Evolutionary conservation across 2,797 vertebrate species (phyloP).

Genomic region (Champsocephalus esox): DNA sequence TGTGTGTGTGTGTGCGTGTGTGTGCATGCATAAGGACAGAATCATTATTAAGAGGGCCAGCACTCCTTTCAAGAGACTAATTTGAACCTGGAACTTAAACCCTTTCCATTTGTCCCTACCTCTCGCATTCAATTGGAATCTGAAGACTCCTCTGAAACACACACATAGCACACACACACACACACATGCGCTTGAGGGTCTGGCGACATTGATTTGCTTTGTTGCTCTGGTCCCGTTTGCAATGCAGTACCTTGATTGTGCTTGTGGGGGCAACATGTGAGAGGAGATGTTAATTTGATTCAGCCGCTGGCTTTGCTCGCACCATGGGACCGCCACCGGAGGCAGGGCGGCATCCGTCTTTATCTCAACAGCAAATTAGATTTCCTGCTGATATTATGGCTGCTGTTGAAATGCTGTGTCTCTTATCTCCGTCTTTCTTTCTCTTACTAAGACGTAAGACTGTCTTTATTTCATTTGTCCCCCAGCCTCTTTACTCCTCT

Average conservation of each 20-base stretch:
- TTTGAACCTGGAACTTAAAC: slow-evolving; percentile 29
- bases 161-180: slow-evolving; percentile 14
- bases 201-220: slow-evolving; percentile 59
- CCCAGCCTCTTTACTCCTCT: slow-evolving; percentile 6
- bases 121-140: slow-evolving; percentile 25
- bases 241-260: slow-evolving; percentile 64
- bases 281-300: slow-evolving; percentile 69
- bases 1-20: background rate
- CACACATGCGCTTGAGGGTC: background rate
- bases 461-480: slow-evolving; percentile 33
- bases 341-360: slow-evolving; percentile 39
- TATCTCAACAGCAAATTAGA: slow-evolving; percentile 58
- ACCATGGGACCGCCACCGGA: slow-evolving; percentile 24
- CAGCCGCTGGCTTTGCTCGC: slow-evolving; percentile 50
- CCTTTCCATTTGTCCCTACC: slow-evolving; percentile 18
- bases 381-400: slow-evolving; percentile 46
- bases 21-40: background rate
- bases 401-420: slow-evolving; percentile 15
- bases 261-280: slow-evolving; percentile 56
- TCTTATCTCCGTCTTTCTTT: slow-evolving; percentile 23
- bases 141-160: slow-evolving; percentile 36
- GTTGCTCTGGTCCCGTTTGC: slow-evolving; percentile 64
- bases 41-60: slow-evolving; percentile 13
- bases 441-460: slow-evolving; percentile 19
- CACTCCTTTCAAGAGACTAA: background rate